These are phyloP conservation scores for Clarias fuscus DNA, from an alignment of 2,797 vertebrate genomes.

Conservation along the genomic window DNA sequence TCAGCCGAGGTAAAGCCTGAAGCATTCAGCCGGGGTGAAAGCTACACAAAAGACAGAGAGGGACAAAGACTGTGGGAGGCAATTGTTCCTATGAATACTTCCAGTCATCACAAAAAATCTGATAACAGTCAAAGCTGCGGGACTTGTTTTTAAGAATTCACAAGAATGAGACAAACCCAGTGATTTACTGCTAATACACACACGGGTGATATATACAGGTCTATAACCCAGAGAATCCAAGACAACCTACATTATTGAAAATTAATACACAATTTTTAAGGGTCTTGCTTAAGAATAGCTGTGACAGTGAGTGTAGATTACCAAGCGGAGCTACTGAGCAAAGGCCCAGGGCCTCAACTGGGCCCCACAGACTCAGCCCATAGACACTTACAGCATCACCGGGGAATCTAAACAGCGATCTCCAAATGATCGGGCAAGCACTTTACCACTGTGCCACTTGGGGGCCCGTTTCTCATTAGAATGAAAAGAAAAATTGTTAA, in stretches of 20 bases:
- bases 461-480: too few relatives aligned
- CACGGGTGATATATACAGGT: not conserved
- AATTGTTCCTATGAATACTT: not conserved
- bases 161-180: not conserved
- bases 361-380: not conserved
- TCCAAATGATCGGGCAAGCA: too few relatives aligned
- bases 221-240: too few relatives aligned
- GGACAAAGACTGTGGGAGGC: not conserved
- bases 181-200: not conserved
- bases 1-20: constrained; percentile 62
- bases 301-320: not conserved
- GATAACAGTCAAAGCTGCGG: not conserved
- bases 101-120: not conserved
- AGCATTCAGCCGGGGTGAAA: constrained; percentile 56
- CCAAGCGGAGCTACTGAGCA: not conserved
- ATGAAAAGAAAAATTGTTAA: too few relatives aligned
- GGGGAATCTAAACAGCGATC: too few relatives aligned
- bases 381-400: not conserved
- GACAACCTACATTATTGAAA: not conserved
- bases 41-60: not conserved
- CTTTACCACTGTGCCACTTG: too few relatives aligned
- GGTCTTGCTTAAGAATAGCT: not conserved
- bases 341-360: not conserved
- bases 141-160: not conserved
- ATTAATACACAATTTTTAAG: not conserved